These are phyloP conservation scores for Teleopsis dalmanni DNA, from an alignment of 1,140 invertebrate genomes.

Conservation along the genomic window DNA sequence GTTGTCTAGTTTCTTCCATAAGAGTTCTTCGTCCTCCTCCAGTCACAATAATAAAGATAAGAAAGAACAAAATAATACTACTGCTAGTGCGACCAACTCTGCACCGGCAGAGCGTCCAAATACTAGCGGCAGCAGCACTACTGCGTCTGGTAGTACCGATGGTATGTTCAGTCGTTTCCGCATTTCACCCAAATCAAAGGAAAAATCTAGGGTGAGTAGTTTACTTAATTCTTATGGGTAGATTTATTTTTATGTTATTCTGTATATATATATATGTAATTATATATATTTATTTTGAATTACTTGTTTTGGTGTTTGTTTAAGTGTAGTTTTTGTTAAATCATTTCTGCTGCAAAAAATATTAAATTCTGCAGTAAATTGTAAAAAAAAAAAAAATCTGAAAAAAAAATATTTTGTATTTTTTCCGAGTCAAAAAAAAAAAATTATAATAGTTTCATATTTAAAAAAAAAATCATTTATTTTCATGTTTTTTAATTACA, in stretches of 20 bases:
- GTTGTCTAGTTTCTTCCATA: conserved; percentile 71
- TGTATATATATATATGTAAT: background rate
- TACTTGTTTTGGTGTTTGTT: background rate
- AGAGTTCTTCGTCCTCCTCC: too few relatives aligned
- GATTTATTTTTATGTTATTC: background rate
- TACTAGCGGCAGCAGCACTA: conserved; percentile 26
- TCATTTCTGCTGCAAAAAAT: too few relatives aligned
- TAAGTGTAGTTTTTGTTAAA: background rate
- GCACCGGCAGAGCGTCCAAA: conserved; percentile 36
- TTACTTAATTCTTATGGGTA: background rate
- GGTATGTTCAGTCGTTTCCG: conserved; percentile 54
- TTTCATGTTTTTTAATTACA: too few relatives aligned
- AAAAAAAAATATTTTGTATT: too few relatives aligned
- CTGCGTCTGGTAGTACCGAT: conserved; percentile 24
- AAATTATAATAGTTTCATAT: too few relatives aligned
- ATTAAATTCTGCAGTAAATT: too few relatives aligned
- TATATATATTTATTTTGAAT: background rate
- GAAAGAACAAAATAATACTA: background rate
- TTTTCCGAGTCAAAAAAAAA: too few relatives aligned
- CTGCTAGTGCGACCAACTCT: conserved; percentile 29
- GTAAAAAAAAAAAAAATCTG: too few relatives aligned
- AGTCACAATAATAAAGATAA: conserved; percentile 26
- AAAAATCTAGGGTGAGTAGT: conserved; percentile 58
- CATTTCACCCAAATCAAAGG: conserved; percentile 59
- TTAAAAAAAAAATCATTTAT: too few relatives aligned